Percentiles rank a stretch among this genome's conserved stretches.
Evolutionary conservation across 2,888 invertebrate species (phyloP).

Genomic region (Netelia inedita): DNA sequence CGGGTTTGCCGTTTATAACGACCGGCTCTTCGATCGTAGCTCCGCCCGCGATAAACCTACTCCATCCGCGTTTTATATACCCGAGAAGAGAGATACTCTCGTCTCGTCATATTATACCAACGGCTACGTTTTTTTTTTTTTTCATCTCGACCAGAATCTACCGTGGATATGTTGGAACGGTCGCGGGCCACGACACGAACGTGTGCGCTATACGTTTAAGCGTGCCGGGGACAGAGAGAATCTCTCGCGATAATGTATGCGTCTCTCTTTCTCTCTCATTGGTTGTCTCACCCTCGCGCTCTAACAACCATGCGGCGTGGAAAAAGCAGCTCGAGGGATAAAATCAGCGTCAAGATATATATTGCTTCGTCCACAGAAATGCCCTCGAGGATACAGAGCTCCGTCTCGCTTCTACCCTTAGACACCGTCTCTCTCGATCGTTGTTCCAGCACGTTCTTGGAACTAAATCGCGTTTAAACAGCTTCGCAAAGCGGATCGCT

Average conservation of each 20-base stretch:
- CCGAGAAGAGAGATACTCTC: background rate
- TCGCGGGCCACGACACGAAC: conserved; percentile 26
- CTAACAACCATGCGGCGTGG: conserved; percentile 58
- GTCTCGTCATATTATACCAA: conserved; percentile 40
- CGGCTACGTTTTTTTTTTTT: conserved; percentile 14
- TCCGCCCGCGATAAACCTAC: conserved; percentile 52
- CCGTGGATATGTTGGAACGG: conserved; percentile 11
- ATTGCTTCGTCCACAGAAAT: conserved; percentile 52
- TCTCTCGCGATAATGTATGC: conserved; percentile 60
- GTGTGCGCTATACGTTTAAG: conserved; percentile 13
- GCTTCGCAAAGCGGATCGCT: conserved; percentile 65
- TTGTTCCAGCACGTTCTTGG: conserved; percentile 61
- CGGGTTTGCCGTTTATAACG: conserved; percentile 18
- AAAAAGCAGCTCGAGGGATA: conserved; percentile 61
- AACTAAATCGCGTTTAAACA: conserved; percentile 69
- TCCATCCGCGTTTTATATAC: conserved; percentile 1
- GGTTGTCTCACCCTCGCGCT: background rate
- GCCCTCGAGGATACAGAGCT: conserved; percentile 41
- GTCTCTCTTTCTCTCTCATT: conserved; percentile 10
- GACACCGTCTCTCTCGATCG: background rate
- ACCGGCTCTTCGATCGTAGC: conserved; percentile 12
- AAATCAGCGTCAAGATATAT: conserved; percentile 67
- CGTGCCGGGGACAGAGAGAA: conserved; percentile 42
- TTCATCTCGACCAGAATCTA: conserved; percentile 42
- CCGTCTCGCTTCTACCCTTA: conserved; percentile 25